Conservation (phyloP, 2,888 invertebrate genomes). For the Hydrotaea cyrtoneurina region DNA sequence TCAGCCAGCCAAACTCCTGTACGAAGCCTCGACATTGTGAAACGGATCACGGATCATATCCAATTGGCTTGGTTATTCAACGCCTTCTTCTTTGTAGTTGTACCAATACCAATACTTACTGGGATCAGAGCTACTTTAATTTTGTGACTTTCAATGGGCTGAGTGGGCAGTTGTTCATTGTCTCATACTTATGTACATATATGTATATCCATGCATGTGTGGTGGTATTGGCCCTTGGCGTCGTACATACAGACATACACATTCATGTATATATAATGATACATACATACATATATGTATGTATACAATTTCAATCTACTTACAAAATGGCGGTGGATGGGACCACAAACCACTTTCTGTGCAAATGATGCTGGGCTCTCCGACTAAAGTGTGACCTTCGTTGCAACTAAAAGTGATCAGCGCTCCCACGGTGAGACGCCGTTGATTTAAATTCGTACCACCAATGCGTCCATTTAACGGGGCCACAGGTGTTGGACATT, state of each 20-base stretch:
- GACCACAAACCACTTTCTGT: constrained; percentile 95
- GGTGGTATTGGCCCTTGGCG: too few species aligned
- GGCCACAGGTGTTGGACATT: constrained; percentile 88
- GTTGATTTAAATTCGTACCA: constrained; percentile 81
- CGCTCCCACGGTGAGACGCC: constrained; percentile 89
- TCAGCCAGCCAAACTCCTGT: too few species aligned
- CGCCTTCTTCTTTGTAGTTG: too few species aligned
- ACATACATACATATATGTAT: constrained; percentile 36
- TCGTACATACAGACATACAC: background rate
- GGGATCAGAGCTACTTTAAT: too few species aligned
- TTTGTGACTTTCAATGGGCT: too few species aligned
- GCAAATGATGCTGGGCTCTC: constrained; percentile 91
- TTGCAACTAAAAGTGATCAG: constrained; percentile 89
- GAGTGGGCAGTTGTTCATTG: background rate
- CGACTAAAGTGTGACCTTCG: constrained; percentile 84
- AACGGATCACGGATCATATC: too few species aligned
- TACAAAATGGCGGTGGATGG: constrained; percentile 91
- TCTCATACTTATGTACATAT: background rate
- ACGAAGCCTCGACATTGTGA: too few species aligned
- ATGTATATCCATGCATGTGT: background rate
- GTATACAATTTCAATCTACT: constrained; percentile 73
- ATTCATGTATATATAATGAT: background rate
- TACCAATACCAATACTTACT: too few species aligned
- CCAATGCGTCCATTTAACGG: constrained; percentile 86
- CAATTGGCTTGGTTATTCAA: too few species aligned